Evolutionary conservation across 2,797 vertebrate species (phyloP), one percentile per base, ranked within the genome.

Genomic region (Mormyrops attenuatus): DNA sequence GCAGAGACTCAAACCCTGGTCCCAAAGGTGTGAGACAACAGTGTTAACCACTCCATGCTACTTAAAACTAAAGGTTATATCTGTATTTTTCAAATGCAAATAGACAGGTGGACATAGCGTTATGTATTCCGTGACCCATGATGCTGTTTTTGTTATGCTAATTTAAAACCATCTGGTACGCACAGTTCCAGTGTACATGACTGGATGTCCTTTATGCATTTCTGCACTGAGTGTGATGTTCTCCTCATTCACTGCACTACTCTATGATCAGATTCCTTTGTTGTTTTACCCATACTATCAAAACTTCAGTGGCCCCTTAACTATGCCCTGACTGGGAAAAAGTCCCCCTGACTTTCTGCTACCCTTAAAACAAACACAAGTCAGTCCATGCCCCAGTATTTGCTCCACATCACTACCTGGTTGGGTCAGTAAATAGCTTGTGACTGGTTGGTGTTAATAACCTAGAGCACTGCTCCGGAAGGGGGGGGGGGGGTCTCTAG

Each of bases 401-500:
- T 20, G 11, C 13, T 2, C 73, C 73, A 41, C 73, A 44, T 20
- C 17, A 44, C 73, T 80, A 44, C 38, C 73, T 20, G 73, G 38
- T 41, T 0, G 20, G 73, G 17, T 80, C 73, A 80, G 38, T 22
- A 80, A 89, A 84, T 89, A 44, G 15, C 30, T 73, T 34, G 49
- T 88, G 30, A 66, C 63, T 88, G 50, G 26, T 88, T 88, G 50
- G 17, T 88, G 47, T 77, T 88, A 73, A 73, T 73, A 88, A 41
- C 66, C 17, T 2, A 41, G 20, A 88, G 22, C 22, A 20, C 7
- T 47, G 41, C 50, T 84, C 20, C 73, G 22, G 7, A 3, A 15
- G 2, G 30, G 5, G 30, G 13, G 30, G 22, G 30, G 34, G 8
- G 17, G 34, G n/a, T n/a, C 50, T 22, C 30, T n/a, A 49, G 77